A percentile compares a stretch with the other conserved stretches of the same genome.
Evolutionary conservation across 64 coral and sea anemone genomes (phyloP).

Genomic region (Orbicella faveolata): DNA sequence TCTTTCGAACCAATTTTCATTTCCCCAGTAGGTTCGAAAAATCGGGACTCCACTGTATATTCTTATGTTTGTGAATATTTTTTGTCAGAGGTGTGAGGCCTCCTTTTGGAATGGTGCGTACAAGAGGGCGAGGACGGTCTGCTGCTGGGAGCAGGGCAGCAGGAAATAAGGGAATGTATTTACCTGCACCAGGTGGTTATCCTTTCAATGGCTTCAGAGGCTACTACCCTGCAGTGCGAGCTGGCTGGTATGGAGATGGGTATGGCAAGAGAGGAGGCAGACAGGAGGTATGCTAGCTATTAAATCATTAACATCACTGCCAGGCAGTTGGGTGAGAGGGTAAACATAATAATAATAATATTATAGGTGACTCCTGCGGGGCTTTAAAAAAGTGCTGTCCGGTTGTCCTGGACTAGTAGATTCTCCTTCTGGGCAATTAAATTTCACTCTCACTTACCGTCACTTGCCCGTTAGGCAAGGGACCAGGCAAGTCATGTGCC

Average conservation of each 20-base stretch:
- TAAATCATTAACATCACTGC: neutral
- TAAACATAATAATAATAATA: too few relatives aligned
- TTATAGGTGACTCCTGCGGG: too few relatives aligned
- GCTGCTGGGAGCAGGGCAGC: constrained; percentile 93
- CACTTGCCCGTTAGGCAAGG: too few relatives aligned
- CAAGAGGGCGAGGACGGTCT: constrained; percentile 83
- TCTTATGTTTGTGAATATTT: neutral
- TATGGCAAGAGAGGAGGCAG: constrained; percentile 76
- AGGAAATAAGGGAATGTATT: constrained; percentile 82
- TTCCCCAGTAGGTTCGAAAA: too few relatives aligned
- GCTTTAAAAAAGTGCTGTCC: too few relatives aligned
- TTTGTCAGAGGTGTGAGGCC: constrained; percentile 66
- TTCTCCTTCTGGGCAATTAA: too few relatives aligned
- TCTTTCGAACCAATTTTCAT: too few relatives aligned
- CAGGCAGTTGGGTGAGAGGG: too few relatives aligned
- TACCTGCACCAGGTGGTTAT: constrained; percentile 50
- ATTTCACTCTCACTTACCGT: too few relatives aligned
- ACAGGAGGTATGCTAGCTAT: constrained; percentile 68
- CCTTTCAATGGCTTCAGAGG: constrained; percentile 58
- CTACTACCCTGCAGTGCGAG: constrained; percentile 63
- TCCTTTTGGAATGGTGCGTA: constrained; percentile 57
- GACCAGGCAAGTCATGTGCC: too few relatives aligned
- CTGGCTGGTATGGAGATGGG: constrained; percentile 84
- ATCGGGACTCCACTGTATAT: neutral
- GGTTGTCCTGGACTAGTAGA: too few relatives aligned